Conservation (phyloP, 2,113 vertebrate species). For the Lamprologus callipterus region DNA sequence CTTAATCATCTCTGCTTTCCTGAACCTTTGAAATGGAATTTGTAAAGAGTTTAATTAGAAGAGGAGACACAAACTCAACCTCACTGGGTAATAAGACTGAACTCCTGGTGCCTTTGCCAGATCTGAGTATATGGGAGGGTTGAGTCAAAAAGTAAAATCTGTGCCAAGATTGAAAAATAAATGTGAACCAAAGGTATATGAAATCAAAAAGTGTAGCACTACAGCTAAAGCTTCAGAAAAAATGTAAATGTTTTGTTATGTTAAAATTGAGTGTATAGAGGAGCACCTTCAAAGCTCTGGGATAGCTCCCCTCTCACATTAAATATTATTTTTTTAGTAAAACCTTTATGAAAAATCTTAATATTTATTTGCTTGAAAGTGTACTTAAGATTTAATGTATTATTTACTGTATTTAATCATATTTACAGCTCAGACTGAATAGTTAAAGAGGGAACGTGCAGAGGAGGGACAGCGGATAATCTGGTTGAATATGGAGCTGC, state of each 20-base stretch:
- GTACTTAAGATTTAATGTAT: neutral
- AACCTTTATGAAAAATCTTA: neutral
- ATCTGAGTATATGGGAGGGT: neutral
- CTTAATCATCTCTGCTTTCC: neutral
- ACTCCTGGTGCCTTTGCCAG: neutral
- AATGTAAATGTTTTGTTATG: neutral
- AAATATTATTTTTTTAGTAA: neutral
- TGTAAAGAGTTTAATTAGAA: neutral
- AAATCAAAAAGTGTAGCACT: neutral
- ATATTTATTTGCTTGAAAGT: neutral
- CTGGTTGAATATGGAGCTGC: neutral
- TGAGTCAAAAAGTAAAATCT: neutral
- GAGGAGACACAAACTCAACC: neutral
- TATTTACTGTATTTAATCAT: neutral
- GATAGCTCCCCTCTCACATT: neutral
- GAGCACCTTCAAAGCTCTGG: neutral
- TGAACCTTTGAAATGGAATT: neutral
- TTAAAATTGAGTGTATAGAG: neutral
- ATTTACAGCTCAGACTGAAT: neutral
- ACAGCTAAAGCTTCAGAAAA: fast-evolving
- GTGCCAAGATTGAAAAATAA: neutral
- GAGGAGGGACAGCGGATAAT: neutral
- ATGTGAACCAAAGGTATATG: neutral
- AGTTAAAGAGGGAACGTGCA: fast-evolving
- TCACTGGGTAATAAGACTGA: neutral